These are phyloP conservation scores for Trachops cirrhosus DNA, from an alignment of 2,797 vertebrate genomes.

Conservation along the genomic window DNA sequence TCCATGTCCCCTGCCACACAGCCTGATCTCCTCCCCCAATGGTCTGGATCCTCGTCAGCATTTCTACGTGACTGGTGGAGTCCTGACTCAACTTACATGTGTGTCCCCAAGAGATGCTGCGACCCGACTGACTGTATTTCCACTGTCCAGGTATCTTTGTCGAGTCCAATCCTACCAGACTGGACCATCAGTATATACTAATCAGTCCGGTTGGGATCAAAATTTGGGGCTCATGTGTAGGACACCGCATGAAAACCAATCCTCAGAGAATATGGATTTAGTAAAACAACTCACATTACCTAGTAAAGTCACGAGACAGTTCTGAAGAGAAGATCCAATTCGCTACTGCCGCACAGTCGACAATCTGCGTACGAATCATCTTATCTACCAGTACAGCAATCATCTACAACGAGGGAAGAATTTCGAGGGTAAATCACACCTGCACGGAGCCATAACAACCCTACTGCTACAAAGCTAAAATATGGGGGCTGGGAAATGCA, in stretches of 20 bases:
- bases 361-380: conserved; percentile 97
- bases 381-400: conserved; percentile 97
- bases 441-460: not conserved
- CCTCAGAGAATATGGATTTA: conserved; percentile 3
- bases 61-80: not conserved
- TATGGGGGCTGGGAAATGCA: not conserved
- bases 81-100: not conserved
- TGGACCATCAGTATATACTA: not conserved
- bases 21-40: not conserved
- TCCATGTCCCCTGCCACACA: not conserved
- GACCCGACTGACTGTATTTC: not conserved
- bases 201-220: not conserved
- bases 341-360: conserved; percentile 97
- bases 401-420: conserved; percentile 86
- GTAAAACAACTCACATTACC: conserved; percentile 81
- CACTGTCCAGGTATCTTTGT: not conserved
- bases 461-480: not conserved
- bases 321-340: conserved; percentile 99
- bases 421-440: not conserved
- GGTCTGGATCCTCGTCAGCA: not conserved
- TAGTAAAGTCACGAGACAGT: conserved; percentile 96
- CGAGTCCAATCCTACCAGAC: not conserved
- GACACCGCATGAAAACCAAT: not conserved
- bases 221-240: conserved; percentile 23
- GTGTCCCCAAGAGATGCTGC: not conserved